These are phyloP conservation scores for Dromas ardeola DNA, from an alignment of 2,113 vertebrate species.

Conservation along the genomic window DNA sequence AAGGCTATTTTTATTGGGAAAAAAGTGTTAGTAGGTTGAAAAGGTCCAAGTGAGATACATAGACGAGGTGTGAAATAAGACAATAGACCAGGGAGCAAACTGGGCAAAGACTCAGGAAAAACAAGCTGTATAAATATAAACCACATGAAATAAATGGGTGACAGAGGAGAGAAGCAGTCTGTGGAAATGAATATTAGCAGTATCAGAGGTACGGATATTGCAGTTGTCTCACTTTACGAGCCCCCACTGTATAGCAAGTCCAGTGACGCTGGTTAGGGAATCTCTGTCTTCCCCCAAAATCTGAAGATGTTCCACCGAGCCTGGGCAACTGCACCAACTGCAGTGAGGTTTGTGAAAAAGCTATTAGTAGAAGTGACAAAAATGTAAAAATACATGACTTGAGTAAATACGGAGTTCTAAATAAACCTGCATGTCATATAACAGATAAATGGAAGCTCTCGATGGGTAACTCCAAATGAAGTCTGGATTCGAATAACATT, in stretches of 20 bases:
- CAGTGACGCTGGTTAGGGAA: background rate
- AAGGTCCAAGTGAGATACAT: background rate
- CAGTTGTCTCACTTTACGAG: background rate
- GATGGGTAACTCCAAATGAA: background rate
- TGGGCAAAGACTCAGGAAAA: background rate
- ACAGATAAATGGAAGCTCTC: background rate
- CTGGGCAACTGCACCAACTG: background rate
- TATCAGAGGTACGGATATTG: background rate
- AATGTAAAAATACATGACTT: background rate
- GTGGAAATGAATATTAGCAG: background rate
- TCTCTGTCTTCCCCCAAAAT: background rate
- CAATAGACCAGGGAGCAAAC: background rate
- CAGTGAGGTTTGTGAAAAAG: background rate
- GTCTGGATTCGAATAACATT: background rate
- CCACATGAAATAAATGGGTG: background rate
- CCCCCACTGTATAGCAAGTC: rapidly evolving
- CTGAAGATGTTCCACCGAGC: background rate
- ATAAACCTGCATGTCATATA: background rate
- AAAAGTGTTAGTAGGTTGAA: background rate
- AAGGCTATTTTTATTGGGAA: background rate
- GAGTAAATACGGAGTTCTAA: background rate
- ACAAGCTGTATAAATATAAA: background rate
- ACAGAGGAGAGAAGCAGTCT: background rate
- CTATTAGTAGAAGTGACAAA: background rate
- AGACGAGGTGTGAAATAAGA: background rate